Conservation (phyloP, 2,797 vertebrate genomes). For the Neosilurus mollespiculum region DNA sequence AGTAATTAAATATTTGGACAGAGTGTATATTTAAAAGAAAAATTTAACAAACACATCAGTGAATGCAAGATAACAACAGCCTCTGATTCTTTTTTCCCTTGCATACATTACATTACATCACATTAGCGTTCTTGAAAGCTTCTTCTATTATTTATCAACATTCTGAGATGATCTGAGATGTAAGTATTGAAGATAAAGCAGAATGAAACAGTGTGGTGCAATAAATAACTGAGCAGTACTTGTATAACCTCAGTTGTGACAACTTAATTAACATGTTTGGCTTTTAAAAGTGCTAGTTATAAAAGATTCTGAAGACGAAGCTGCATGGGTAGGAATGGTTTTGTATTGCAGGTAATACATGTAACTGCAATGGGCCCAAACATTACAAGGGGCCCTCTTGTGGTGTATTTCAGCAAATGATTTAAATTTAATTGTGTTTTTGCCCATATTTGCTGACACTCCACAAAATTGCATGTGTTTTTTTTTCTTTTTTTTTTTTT, state of each 20-base stretch:
- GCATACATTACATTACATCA: background rate
- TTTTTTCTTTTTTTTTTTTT: too few relatives aligned
- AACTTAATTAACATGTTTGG: background rate
- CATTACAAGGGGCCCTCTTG: background rate
- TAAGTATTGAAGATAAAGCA: conserved; percentile 16
- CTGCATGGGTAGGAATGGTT: background rate
- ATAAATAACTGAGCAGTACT: background rate
- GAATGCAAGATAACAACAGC: background rate
- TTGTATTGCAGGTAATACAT: background rate
- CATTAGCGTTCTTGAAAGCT: background rate
- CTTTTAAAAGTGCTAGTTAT: background rate
- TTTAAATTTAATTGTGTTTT: background rate
- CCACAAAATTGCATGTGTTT: background rate
- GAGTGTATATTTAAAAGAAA: background rate
- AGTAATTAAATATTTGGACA: background rate
- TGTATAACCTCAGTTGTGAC: background rate
- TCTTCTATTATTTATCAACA: background rate
- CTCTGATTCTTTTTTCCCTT: background rate
- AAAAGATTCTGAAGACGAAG: background rate
- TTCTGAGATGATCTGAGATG: background rate
- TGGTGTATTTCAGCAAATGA: background rate
- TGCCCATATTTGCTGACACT: background rate
- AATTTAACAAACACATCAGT: background rate
- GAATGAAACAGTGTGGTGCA: background rate
- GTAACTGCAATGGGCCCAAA: background rate